Conservation (phyloP, 2,888 invertebrate genomes). For the Lutraria lutraria region DNA sequence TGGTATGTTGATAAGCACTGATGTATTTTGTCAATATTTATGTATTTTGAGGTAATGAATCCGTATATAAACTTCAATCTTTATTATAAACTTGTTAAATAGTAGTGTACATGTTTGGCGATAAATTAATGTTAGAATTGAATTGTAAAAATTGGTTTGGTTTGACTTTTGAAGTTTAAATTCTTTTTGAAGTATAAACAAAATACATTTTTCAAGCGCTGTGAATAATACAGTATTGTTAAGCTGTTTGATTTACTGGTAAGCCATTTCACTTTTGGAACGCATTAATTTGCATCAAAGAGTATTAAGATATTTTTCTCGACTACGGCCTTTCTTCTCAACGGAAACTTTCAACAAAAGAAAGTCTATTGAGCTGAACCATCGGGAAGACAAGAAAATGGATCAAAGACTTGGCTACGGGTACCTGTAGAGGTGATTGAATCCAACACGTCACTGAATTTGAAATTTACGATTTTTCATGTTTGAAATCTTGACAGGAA, state of each 20-base stretch:
- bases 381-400: not conserved
- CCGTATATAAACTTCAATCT: not conserved
- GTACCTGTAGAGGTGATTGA: not conserved
- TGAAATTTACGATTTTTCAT: slow-evolving; percentile 63
- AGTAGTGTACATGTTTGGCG: not conserved
- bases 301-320: slow-evolving; percentile 13
- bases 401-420: slow-evolving; percentile 32
- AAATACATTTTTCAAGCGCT: not conserved
- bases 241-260: slow-evolving; percentile 17
- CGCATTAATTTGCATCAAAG: slow-evolving; percentile 41
- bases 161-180: not conserved
- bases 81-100: not conserved
- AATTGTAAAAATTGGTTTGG: not conserved
- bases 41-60: not conserved
- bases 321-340: slow-evolving; percentile 1
- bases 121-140: not conserved
- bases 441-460: slow-evolving; percentile 33
- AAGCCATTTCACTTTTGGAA: slow-evolving; percentile 28
- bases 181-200: not conserved
- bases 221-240: not conserved
- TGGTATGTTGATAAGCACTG: not conserved
- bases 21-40: not conserved
- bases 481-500: slow-evolving; percentile 63
- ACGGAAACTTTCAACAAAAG: not conserved
- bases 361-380: slow-evolving; percentile 28